These are phyloP conservation scores for Columba janthina DNA, from an alignment of 2,113 vertebrate genomes.

Conservation along the genomic window DNA sequence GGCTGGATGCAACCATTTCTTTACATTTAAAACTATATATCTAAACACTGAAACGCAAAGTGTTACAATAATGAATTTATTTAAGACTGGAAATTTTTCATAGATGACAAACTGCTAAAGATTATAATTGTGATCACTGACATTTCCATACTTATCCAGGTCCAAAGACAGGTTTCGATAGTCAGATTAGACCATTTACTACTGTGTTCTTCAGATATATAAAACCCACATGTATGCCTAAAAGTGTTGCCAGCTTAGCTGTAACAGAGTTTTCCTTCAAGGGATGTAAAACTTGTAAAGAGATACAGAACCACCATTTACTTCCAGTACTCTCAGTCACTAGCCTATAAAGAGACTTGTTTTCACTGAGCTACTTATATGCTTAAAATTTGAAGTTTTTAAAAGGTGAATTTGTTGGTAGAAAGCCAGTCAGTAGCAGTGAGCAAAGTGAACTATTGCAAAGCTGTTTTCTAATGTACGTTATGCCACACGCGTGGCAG, in stretches of 20 bases:
- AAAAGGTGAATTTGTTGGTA: neutral
- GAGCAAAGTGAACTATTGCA: neutral
- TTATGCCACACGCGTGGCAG: neutral
- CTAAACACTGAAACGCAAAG: neutral
- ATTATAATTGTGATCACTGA: neutral
- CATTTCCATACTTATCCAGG: neutral
- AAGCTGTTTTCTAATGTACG: neutral
- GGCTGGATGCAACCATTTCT: neutral
- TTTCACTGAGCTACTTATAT: neutral
- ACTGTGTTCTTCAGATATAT: rapidly evolving
- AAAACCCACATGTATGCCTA: neutral
- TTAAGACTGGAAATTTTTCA: neutral
- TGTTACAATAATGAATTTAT: neutral
- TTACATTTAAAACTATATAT: neutral
- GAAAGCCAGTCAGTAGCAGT: neutral
- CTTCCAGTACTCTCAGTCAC: neutral
- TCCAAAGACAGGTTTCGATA: neutral
- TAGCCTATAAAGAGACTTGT: neutral
- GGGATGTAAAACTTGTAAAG: neutral
- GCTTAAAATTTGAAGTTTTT: neutral
- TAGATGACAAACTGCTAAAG: neutral
- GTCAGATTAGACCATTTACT: neutral
- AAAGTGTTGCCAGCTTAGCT: neutral
- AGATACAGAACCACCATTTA: neutral
- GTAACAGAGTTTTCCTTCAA: neutral